Evolutionary conservation across 2,113 vertebrate genomes (phyloP).

Genomic region (Bungarus multicinctus): DNA sequence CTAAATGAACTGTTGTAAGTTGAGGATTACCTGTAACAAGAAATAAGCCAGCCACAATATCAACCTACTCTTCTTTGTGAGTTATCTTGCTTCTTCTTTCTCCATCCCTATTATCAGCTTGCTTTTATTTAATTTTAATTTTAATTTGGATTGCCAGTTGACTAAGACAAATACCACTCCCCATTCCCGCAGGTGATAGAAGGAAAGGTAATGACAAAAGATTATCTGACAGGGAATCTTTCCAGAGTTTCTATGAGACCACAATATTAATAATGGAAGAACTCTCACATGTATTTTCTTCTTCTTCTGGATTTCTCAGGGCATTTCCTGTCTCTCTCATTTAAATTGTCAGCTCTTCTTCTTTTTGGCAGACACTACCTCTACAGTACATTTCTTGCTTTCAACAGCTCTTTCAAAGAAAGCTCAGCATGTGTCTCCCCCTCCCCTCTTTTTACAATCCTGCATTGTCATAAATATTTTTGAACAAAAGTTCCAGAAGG

Average conservation of each 20-base stretch:
- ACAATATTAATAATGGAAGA: slow-evolving; percentile 4
- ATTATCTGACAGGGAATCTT: slow-evolving; percentile 15
- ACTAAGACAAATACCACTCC: slow-evolving; percentile 19
- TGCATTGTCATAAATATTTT: not conserved
- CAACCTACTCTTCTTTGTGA: not conserved
- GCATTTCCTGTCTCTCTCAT: not conserved
- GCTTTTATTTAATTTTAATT: not conserved
- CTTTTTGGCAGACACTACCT: not conserved
- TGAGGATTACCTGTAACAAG: not conserved
- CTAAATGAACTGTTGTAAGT: too few relatives aligned
- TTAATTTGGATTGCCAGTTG: not conserved
- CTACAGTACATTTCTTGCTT: not conserved
- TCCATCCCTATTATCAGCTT: not conserved
- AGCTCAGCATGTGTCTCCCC: not conserved
- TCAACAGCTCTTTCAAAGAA: slow-evolving; percentile 4
- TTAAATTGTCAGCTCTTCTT: not conserved
- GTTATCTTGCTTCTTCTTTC: not conserved
- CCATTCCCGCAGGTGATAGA: not conserved
- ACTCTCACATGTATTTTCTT: not conserved
- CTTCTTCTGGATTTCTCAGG: not conserved
- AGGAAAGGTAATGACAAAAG: slow-evolving; percentile 16
- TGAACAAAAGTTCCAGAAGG: not conserved
- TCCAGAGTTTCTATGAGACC: not conserved
- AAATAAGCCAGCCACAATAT: not conserved
- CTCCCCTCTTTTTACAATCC: not conserved